phyloP scores from a whole-genome alignment of 2,113 vertebrate species.

The Spea multiplicata region DNA sequence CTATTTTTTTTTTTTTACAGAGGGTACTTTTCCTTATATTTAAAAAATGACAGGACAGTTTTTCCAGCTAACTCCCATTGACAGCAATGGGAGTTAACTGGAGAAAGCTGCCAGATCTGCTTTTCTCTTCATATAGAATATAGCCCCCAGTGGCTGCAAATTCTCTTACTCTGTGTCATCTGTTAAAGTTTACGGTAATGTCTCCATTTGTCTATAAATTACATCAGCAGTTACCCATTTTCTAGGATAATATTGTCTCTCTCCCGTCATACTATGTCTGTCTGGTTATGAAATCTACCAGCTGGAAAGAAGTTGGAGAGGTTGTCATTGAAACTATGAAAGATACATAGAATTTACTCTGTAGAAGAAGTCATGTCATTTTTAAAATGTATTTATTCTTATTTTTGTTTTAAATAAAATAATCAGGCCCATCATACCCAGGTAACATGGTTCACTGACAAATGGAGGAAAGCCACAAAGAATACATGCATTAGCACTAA shows the following conservation, averaged over 20 bases:
- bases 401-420: too few species aligned
- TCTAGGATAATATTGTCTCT: not conserved
- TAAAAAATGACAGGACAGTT: not conserved
- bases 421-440: too few species aligned
- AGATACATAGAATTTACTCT: too few species aligned
- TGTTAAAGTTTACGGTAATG: not conserved
- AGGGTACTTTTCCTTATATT: not conserved
- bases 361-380: too few species aligned
- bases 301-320: not conserved
- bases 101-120: constrained; percentile 5
- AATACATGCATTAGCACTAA: too few species aligned
- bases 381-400: too few species aligned
- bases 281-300: not conserved
- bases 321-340: too few species aligned
- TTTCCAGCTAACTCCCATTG: not conserved
- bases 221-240: not conserved
- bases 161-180: constrained; percentile 3
- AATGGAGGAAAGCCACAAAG: too few species aligned
- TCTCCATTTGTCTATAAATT: constrained; percentile 19
- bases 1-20: too few species aligned
- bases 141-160: not conserved
- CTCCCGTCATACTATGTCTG: not conserved
- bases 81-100: constrained; percentile 10
- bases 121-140: constrained; percentile 8
- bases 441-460: too few species aligned